Evolutionary conservation across 2,113 vertebrate genomes (phyloP).

Genomic region (Daboia siamensis): DNA sequence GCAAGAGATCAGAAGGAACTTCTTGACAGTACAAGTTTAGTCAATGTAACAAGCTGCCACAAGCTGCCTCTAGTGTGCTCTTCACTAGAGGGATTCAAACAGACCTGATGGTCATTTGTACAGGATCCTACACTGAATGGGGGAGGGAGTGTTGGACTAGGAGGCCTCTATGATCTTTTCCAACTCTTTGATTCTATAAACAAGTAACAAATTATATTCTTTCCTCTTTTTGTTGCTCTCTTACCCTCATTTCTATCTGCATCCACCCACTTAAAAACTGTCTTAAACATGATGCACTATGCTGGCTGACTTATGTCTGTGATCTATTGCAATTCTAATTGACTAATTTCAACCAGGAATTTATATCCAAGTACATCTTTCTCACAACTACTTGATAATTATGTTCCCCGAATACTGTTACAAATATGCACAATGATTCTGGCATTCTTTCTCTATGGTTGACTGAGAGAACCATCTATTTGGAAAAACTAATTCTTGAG

Average conservation of each 20-base stretch:
- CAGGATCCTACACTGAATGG: not conserved
- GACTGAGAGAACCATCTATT: not conserved
- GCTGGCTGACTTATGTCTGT: not conserved
- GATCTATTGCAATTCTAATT: not conserved
- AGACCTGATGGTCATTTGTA: not conserved
- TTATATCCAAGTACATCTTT: not conserved
- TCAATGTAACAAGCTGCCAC: not conserved
- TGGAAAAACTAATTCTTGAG: not conserved
- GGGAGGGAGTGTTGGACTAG: not conserved
- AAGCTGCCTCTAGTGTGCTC: not conserved
- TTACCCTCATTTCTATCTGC: not conserved
- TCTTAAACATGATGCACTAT: not conserved
- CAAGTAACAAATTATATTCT: not conserved
- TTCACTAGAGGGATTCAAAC: not conserved
- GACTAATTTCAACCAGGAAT: not conserved
- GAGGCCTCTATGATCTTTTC: not conserved
- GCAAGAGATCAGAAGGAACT: not conserved
- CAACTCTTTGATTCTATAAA: not conserved
- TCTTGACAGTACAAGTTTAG: not conserved
- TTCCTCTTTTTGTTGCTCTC: not conserved
- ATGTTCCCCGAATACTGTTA: not conserved
- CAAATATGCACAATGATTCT: not conserved
- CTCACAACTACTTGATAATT: not conserved
- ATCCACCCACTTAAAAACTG: not conserved
- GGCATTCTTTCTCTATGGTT: not conserved